Base-by-base conservation (phyloP, 2,888 invertebrate species). In the Gandaritis pyraliata region DNA sequence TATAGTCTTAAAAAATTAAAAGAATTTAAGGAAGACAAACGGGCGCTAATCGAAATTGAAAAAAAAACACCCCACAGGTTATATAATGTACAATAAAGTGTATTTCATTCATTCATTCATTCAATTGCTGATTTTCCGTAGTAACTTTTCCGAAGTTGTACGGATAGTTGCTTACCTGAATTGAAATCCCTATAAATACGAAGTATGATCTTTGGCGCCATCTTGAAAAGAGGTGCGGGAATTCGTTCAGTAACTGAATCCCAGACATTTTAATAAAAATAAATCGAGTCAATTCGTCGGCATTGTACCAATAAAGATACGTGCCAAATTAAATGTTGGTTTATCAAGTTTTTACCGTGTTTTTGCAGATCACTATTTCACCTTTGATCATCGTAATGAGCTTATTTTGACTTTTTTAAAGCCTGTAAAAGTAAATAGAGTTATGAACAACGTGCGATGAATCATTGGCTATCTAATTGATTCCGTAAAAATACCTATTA, bases 341-440 rank as follows among this genome's bases (percentile, higher is more conserved):
- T 67, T 68, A 16, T 15, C 43, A 11, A 66, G 54, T 58, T 62
- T 70, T 67, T 64, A 58, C 57, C 55, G 65, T 66, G 66, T 76
- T 72, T 75, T 64, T 69, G 57, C 64, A 58, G 65, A 64, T 66
- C 50, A 62, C 63, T 68, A 56, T 68, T 72, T 65, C 47, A 58
- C 58, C 72, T 74, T 76, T 74, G 73, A 77, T 76, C 76, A 54
- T 65, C 58, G 3, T 65, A 68, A 74, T 73, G 69, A 71, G 66
- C 63, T n/a, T 59, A 55, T 65, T 65, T 62, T 23, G 63, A 57
- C 30, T 55, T 52, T 64, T 60, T 60, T 56, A 41, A 41, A 36
- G 29, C 18, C 41, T 41, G 13, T 61, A 58, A 58, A 54, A 11
- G 18, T 43, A 51, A 55, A 51, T 18, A 39, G 38, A 15, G 36